Base-by-base conservation (phyloP, 2,888 invertebrate species). In the Epistrophella euchroma region DNA sequence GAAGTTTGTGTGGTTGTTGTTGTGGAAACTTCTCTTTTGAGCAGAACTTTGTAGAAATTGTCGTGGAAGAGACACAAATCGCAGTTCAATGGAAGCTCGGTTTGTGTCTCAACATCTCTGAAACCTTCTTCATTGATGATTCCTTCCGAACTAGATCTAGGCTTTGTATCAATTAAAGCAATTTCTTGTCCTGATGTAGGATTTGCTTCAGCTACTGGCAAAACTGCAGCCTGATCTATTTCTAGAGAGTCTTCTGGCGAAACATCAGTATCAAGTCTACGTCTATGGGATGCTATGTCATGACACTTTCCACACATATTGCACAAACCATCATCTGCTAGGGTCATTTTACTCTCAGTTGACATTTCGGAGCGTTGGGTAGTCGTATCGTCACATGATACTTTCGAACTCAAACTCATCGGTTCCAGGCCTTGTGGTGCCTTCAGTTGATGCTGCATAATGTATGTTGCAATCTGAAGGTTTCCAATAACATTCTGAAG, bases 61-160 rank as follows among this genome's bases (percentile, higher is more conserved):
- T 92, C 92, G 74, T 92, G 92, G 76, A 92, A 91, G 10, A 91
- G 79, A 11, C 92, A 92, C 7, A 92, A 89, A 77, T 92, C 92
- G 62, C 92, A 92, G 68, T 91, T 91, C 0, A 92, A 87, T 2
- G 91, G 91, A 66, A 91, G 58, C 66, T 92, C 92, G 0, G 92
- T 92, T 88, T 92, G 92, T 0, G 92, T 92, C 52, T 91, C 91
- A 15, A 90, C 92, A 88, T 92, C 92, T 10, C 90, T 81, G 6
- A 11, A 60, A 15, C 32, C 32, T 10, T 56, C 70, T 1, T 22
- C 52, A 35, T 11, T 47, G 90, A 5, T 1, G 0, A 37, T 0
- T 6, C 25, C 52, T 17, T 17, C 15, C n/a, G 43, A 43, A 32
- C 13, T 43, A 6, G 40, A 13, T n/a, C 5, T 11, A 10, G 7